Evolutionary conservation across 1,140 invertebrate genomes (phyloP).

Genomic region (Anastrepha ludens): DNA sequence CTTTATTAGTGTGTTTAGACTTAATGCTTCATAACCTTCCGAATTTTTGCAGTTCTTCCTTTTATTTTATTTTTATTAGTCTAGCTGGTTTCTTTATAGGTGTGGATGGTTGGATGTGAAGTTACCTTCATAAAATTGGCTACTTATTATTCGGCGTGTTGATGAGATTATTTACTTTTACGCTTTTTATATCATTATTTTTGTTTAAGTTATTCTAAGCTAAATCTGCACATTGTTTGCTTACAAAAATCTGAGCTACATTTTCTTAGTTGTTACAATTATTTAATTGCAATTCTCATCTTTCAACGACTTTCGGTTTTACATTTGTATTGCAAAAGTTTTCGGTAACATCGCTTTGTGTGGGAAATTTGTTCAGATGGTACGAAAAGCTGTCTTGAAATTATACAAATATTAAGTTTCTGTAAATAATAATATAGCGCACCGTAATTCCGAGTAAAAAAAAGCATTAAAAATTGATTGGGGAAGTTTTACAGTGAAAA

Average conservation of each 20-base stretch:
- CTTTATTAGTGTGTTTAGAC: slow-evolving; percentile 25
- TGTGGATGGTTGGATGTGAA: no score
- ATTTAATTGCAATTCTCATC: slow-evolving; percentile 41
- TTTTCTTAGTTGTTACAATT: slow-evolving; percentile 7
- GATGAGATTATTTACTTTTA: slow-evolving; percentile 21
- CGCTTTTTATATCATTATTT: background rate
- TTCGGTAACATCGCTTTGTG: background rate
- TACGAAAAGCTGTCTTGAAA: background rate
- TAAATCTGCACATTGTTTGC: slow-evolving; percentile 1
- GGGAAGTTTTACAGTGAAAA: no score
- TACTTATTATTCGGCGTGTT: slow-evolving; percentile 31
- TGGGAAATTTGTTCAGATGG: background rate
- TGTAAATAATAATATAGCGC: background rate
- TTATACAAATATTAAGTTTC: slow-evolving; percentile 10
- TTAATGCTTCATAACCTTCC: slow-evolving; percentile 20
- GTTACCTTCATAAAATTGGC: background rate
- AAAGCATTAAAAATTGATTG: no score
- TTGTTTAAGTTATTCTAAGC: background rate
- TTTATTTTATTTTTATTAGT: background rate
- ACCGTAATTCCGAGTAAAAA: no score
- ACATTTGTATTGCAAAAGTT: slow-evolving; percentile 23
- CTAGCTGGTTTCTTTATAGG: background rate
- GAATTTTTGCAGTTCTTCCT: background rate
- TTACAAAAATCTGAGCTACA: background rate
- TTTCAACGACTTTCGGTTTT: slow-evolving; percentile 28